Evolutionary conservation across 1,140 invertebrate genomes (phyloP).

Genomic region (Magallana ariakensis): DNA sequence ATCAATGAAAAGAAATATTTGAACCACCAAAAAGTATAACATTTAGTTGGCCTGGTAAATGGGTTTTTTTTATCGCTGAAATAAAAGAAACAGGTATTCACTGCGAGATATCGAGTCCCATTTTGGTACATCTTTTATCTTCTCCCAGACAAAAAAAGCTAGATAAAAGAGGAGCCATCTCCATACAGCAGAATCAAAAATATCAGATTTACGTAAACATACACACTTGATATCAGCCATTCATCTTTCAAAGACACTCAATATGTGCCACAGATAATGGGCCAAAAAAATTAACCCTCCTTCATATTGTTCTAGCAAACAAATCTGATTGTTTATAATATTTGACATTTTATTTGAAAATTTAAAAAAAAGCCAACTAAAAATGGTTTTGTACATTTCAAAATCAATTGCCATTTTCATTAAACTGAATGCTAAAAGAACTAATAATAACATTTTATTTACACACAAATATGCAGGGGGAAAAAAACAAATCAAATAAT

Average conservation of each 20-base stretch:
- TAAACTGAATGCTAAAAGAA: neutral
- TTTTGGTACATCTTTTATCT: neutral
- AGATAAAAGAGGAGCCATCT: neutral
- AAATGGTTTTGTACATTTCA: neutral
- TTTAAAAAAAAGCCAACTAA: neutral
- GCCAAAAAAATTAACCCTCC: too few relatives aligned
- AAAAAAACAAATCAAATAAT: neutral
- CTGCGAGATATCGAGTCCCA: neutral
- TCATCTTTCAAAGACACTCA: slow-evolving; percentile 1
- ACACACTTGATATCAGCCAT: neutral
- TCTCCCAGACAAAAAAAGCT: neutral
- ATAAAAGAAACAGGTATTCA: neutral
- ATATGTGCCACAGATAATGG: neutral
- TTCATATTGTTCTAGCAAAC: neutral
- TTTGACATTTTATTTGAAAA: neutral
- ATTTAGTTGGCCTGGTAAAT: too few relatives aligned
- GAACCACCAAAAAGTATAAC: too few relatives aligned
- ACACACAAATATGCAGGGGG: neutral
- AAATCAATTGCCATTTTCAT: neutral
- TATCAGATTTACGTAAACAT: neutral
- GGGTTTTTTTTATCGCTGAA: neutral
- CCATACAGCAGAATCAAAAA: neutral
- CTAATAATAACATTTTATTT: neutral
- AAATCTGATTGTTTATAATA: slow-evolving; percentile 24
- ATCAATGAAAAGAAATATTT: too few relatives aligned